These are phyloP conservation scores for Hylia prasina DNA, from an alignment of 2,113 vertebrate genomes.

Conservation along the genomic window DNA sequence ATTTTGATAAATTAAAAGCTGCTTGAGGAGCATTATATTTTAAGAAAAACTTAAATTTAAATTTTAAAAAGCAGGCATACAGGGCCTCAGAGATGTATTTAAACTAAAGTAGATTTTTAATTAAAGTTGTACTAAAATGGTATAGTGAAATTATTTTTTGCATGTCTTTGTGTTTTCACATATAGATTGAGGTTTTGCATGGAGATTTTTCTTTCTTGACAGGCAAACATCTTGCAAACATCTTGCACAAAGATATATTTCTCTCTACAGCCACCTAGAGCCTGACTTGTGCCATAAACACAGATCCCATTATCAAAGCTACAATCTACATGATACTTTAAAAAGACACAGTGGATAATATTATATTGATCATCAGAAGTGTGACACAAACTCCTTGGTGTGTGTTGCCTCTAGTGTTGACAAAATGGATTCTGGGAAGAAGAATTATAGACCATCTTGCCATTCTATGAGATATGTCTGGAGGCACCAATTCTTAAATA, in stretches of 20 bases:
- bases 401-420: not conserved
- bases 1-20: not conserved
- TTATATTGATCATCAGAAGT: not conserved
- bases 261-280: not conserved
- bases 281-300: not conserved
- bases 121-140: not conserved
- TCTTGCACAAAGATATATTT: not conserved
- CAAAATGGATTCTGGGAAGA: not conserved
- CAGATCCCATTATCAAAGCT: not conserved
- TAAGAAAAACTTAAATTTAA: not conserved
- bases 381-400: not conserved
- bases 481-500: not conserved
- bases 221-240: not conserved
- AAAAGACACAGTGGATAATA: not conserved
- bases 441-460: not conserved
- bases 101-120: not conserved
- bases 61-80: not conserved
- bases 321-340: not conserved
- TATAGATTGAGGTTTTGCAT: not conserved
- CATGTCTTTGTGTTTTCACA: not conserved
- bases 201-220: not conserved
- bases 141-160: fast-evolving
- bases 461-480: not conserved
- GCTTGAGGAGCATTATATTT: not conserved
- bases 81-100: not conserved